phyloP scores from a whole-genome alignment of 2,888 invertebrate species.

The Nematopogon swammerdamellus region DNA sequence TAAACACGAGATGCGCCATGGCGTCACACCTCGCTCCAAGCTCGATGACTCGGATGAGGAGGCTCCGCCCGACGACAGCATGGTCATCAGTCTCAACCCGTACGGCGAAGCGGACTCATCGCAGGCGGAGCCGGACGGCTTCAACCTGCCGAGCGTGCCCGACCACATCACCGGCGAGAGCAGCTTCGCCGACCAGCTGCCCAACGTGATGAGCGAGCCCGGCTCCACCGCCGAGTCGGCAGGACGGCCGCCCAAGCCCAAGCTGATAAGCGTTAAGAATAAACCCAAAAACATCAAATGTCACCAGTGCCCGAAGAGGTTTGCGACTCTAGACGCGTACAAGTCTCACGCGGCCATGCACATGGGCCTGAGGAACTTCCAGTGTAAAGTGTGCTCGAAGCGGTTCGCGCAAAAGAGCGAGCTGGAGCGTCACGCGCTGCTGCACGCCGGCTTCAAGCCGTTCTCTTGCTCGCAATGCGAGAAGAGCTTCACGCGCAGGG shows the following conservation, averaged over 20 bases:
- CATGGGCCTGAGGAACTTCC: constrained; percentile 54
- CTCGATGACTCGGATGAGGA: constrained; percentile 22
- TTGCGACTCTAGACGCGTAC: constrained; percentile 47
- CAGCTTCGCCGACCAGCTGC: constrained; percentile 34
- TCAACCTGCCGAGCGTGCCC: constrained; percentile 47
- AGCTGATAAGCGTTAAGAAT: constrained; percentile 29
- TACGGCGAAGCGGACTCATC: constrained; percentile 49
- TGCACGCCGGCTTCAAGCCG: constrained; percentile 66
- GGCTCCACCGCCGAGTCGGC: too few species aligned
- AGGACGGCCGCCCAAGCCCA: constrained; percentile 29
- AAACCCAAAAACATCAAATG: constrained; percentile 50
- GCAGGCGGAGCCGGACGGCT: constrained; percentile 26
- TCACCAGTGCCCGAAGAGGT: constrained; percentile 49
- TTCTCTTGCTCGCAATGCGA: constrained; percentile 66
- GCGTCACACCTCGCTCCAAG: constrained; percentile 26
- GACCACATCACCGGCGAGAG: constrained; percentile 51
- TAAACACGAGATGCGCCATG: constrained; percentile 64
- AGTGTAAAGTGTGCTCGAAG: constrained; percentile 65
- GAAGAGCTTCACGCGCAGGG: constrained; percentile 65
- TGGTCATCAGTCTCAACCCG: constrained; percentile 61
- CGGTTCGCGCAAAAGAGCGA: constrained; percentile 68
- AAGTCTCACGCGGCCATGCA: constrained; percentile 54
- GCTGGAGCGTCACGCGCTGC: constrained; percentile 63
- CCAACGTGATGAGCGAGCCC: too few species aligned
- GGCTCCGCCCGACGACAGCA: constrained; percentile 34